phyloP scores from a whole-genome alignment of 2,888 invertebrate genomes.

The Drosophila colorata region DNA sequence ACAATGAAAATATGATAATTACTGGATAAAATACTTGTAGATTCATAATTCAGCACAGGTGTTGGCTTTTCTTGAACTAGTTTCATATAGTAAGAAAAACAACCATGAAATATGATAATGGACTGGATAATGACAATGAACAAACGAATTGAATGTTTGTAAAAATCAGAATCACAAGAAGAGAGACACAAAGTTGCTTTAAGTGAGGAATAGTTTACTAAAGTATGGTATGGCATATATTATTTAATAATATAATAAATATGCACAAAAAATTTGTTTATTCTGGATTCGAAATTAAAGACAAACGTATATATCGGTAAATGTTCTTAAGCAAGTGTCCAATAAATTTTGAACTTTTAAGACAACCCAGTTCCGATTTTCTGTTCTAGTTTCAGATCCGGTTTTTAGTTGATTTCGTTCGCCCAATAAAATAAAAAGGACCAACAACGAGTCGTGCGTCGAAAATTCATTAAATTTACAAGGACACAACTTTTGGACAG shows the following conservation, averaged over 20 bases:
- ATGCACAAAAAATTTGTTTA: no score
- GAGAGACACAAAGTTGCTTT: no score
- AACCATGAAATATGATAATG: no score
- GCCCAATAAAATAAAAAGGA: slow-evolving; percentile 1
- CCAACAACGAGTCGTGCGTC: slow-evolving; percentile 49
- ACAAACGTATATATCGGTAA: background rate
- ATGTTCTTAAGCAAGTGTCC: background rate
- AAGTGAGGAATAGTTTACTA: no score
- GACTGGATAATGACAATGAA: background rate
- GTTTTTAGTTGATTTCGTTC: slow-evolving; percentile 14
- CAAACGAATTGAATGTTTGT: no score
- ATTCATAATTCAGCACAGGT: background rate
- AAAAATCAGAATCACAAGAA: no score
- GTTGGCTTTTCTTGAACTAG: no score
- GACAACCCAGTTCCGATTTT: background rate
- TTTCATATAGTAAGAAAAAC: no score
- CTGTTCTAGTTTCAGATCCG: slow-evolving; percentile 14
- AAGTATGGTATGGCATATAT: no score
- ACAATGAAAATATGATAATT: background rate
- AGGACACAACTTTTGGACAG: slow-evolving; percentile 75
- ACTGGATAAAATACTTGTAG: background rate
- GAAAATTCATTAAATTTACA: slow-evolving; percentile 80
- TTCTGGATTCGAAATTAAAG: no score
- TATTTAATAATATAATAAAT: no score
- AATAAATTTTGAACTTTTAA: no score